Evolutionary conservation across 2,888 invertebrate species (phyloP).

Genomic region (Monochamus alternatus): DNA sequence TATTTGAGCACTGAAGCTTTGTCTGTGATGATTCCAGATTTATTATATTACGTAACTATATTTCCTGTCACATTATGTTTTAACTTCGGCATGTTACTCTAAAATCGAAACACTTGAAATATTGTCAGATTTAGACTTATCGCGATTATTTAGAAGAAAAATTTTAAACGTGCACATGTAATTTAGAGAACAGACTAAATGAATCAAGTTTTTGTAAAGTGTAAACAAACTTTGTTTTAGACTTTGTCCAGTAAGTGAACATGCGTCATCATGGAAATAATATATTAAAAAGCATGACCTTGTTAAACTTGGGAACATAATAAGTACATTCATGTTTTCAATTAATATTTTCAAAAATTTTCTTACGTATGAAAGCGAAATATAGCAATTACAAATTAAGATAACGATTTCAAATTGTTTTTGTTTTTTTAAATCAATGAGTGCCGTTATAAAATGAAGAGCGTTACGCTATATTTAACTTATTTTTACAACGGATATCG

Average conservation of each 20-base stretch:
- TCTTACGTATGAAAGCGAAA: too few species aligned
- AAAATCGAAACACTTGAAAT: neutral
- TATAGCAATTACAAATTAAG: too few species aligned
- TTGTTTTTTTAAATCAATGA: too few species aligned
- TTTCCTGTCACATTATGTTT: neutral
- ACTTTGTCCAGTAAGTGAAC: conserved; percentile 19
- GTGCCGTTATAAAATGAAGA: too few species aligned
- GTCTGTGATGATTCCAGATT: neutral
- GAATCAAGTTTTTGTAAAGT: conserved; percentile 25
- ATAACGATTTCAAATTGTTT: too few species aligned
- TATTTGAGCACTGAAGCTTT: neutral
- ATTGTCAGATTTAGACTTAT: neutral
- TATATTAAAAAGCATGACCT: conserved; percentile 21
- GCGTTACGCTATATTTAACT: too few species aligned
- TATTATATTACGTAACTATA: neutral
- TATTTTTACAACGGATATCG: too few species aligned
- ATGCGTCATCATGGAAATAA: conserved; percentile 22
- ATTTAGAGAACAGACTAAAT: neutral
- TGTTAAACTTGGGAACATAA: neutral
- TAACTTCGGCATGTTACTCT: neutral
- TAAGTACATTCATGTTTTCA: neutral
- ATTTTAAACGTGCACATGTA: neutral
- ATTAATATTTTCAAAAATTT: too few species aligned
- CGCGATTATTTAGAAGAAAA: neutral
- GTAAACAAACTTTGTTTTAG: conserved; percentile 27